Conservation (phyloP, 2,888 invertebrate genomes). For the Allacma fusca region DNA sequence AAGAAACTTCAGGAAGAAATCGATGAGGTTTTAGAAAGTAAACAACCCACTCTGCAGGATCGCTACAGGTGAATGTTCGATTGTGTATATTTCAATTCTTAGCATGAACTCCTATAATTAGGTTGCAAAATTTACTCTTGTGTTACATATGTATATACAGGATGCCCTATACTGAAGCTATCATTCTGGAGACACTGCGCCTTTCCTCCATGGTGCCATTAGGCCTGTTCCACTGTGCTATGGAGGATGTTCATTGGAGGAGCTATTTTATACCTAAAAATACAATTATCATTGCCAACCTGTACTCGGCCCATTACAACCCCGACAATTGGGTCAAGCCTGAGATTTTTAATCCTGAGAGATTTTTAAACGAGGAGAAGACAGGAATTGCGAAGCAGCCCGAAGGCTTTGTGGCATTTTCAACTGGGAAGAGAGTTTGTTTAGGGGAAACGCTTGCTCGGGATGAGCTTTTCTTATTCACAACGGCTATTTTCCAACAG, state of each 20-base stretch:
- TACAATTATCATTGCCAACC: slow-evolving; percentile 50
- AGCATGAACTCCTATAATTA: too few species aligned
- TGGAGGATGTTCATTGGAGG: slow-evolving; percentile 41
- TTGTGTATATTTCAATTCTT: too few species aligned
- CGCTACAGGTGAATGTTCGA: slow-evolving; percentile 39
- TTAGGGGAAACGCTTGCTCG: slow-evolving; percentile 50
- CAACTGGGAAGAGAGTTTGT: slow-evolving; percentile 51
- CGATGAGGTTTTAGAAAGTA: slow-evolving; percentile 10
- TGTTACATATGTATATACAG: too few species aligned
- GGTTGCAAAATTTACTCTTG: too few species aligned
- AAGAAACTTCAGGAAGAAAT: slow-evolving; percentile 52
- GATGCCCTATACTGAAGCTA: slow-evolving; percentile 52
- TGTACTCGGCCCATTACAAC: slow-evolving; percentile 50
- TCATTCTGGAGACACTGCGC: slow-evolving; percentile 52
- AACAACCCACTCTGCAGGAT: slow-evolving; percentile 48
- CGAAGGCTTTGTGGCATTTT: slow-evolving; percentile 55
- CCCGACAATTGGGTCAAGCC: slow-evolving; percentile 48
- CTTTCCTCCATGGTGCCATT: slow-evolving; percentile 52
- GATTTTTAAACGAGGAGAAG: slow-evolving; percentile 47
- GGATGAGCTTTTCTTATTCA: slow-evolving; percentile 51
- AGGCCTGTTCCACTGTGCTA: slow-evolving; percentile 50
- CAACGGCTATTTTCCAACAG: slow-evolving; percentile 16
- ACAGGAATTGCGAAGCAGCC: slow-evolving; percentile 28
- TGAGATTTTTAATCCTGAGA: slow-evolving; percentile 48
- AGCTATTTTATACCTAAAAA: slow-evolving; percentile 51